Conservation (phyloP, 2,797 vertebrate genomes). For the Gambelia wislizenii region DNA sequence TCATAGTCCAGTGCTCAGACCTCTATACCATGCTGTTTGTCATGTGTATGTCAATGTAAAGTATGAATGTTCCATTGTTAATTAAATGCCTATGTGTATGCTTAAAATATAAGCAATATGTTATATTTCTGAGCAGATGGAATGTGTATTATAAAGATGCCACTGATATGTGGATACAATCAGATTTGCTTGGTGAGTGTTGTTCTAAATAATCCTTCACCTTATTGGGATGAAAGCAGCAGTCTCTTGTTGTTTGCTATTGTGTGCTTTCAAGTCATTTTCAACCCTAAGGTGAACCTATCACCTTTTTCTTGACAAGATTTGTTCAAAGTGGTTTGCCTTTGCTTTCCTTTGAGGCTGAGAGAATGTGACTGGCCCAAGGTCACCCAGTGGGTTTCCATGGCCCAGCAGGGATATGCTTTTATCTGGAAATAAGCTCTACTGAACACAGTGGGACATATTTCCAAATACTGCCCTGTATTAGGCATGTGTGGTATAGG, state of each 20-base stretch:
- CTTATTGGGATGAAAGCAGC: slow-evolving; percentile 14
- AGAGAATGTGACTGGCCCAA: too few species aligned
- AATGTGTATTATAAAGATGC: neutral
- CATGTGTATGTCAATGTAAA: neutral
- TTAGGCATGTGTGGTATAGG: neutral
- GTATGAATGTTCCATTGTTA: slow-evolving; percentile 20
- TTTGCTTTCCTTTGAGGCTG: too few species aligned
- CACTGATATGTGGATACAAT: neutral
- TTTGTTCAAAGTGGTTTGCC: too few species aligned
- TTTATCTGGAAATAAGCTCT: neutral
- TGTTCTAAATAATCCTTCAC: slow-evolving; percentile 35
- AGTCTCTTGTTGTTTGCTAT: neutral
- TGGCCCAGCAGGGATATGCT: too few species aligned
- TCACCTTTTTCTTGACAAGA: too few species aligned
- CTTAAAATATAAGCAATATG: slow-evolving; percentile 14
- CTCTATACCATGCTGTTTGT: too few species aligned
- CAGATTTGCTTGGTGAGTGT: slow-evolving; percentile 20
- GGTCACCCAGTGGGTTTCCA: too few species aligned
- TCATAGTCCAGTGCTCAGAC: too few species aligned
- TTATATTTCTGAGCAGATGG: slow-evolving; percentile 12
- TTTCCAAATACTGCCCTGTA: neutral
- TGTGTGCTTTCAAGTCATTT: too few species aligned
- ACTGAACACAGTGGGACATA: neutral
- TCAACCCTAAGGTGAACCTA: too few species aligned
- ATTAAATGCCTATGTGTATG: slow-evolving; percentile 9